Evolutionary conservation across 2,888 invertebrate genomes (phyloP), one percentile per base, ranked within the genome.

Genomic region (Dryococelus australis): DNA sequence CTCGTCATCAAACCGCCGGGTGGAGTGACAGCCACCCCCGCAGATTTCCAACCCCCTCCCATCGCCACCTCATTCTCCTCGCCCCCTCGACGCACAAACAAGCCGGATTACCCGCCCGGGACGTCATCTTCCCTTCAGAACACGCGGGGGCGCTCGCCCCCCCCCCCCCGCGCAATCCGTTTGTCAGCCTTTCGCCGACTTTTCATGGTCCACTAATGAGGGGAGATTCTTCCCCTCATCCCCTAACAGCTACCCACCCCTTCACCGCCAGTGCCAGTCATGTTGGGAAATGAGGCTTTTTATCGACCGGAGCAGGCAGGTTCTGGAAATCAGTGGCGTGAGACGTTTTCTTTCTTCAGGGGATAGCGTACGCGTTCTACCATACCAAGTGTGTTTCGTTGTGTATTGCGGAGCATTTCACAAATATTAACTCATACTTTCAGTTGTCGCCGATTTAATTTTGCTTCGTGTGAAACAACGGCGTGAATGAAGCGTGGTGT

Each of bases 21-120:
- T 35, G 35, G 35, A 35, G 35, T 35, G 35, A 35, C 35, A 35
- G 51, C 13, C 51, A 20, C 51, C 51, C 51, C 13, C 20, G 90
- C 35, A 35, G 35, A 35, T 35, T 35, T 35, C 35, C 89, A 89
- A 89, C 89, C 89, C 87, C 86, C 91, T 90, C 92, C 92, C 90
- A 90, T 91, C 91, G 90, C 91, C 91, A 90, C 92, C 92, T 92
- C 47, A 35, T 35, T 35, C 80, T 80, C 28, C n/a, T 4, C 28
- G 12, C 80, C 26, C 27, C 26, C 80, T 9, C 80, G 24, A 80
- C 89, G 89, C 89, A 89, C 90, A 87, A 88, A 88, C 88, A 87
- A 89, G 53, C 16, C 13, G 85, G 80, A 80, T 53, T 65, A 28
- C 85, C n/a, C 84, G 26, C 35, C 35, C 84, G 20, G n/a, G 43